Evolutionary conservation across 2,113 vertebrate species (phyloP).

Genomic region (Callipepla californica): DNA sequence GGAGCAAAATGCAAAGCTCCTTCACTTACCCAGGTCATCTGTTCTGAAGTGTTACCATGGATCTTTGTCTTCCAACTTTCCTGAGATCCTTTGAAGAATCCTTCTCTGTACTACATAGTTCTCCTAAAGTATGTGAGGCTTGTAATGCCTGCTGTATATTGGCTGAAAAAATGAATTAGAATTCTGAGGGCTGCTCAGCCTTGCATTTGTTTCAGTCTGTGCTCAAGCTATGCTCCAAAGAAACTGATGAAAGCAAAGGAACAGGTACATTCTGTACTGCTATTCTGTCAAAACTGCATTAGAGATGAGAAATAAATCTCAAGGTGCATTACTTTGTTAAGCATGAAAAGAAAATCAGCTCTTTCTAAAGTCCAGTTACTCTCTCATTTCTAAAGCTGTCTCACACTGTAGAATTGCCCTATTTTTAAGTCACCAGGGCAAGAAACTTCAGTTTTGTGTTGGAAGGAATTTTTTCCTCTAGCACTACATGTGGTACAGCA

Average conservation of each 20-base stretch:
- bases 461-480: neutral
- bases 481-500: neutral
- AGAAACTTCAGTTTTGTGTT: neutral
- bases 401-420: neutral
- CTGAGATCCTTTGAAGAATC: neutral
- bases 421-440: neutral
- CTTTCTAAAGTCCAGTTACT: constrained; percentile 15
- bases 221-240: neutral
- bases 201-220: constrained; percentile 42
- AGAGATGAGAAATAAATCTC: constrained; percentile 41
- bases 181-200: neutral
- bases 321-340: constrained; percentile 25
- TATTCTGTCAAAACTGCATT: constrained; percentile 24
- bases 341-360: constrained; percentile 18
- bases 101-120: neutral
- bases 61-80: neutral
- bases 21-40: neutral
- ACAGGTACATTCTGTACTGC: neutral
- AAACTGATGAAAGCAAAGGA: constrained; percentile 27
- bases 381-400: neutral
- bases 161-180: constrained; percentile 4
- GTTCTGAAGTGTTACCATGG: neutral
- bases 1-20: neutral
- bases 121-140: neutral
- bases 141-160: neutral